phyloP scores from a whole-genome alignment of 2,888 invertebrate genomes.

The Pteria penguin region DNA sequence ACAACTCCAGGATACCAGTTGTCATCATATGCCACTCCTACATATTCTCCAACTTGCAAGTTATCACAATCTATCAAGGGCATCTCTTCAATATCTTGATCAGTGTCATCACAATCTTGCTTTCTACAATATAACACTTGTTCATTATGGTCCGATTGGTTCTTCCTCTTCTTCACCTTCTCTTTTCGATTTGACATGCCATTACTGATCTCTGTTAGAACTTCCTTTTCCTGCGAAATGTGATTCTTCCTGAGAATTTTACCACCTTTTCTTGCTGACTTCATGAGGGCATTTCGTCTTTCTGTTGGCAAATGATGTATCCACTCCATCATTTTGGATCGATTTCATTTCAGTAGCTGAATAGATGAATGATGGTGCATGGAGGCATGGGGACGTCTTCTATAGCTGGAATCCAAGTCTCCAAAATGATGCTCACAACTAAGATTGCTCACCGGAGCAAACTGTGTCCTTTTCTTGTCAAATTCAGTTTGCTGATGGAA shows the following conservation, averaged over 20 bases:
- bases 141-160: neutral
- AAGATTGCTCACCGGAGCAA: slow-evolving; percentile 17
- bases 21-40: neutral
- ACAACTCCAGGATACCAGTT: too few relatives aligned
- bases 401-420: slow-evolving; percentile 4
- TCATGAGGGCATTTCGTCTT: neutral
- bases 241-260: neutral
- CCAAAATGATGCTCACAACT: slow-evolving; percentile 1
- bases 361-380: slow-evolving; percentile 11
- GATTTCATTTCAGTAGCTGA: slow-evolving; percentile 23
- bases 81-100: too few relatives aligned
- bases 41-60: neutral
- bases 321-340: slow-evolving; percentile 1
- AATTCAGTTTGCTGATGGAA: neutral
- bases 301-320: neutral
- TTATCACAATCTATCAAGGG: too few relatives aligned
- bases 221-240: neutral
- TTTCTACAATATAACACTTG: neutral
- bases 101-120: neutral
- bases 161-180: neutral
- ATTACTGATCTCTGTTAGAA: neutral
- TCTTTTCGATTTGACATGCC: neutral
- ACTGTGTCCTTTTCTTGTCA: slow-evolving; percentile 32
- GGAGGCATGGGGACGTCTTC: neutral
- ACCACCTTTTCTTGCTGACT: slow-evolving; percentile 3